Base-by-base conservation (phyloP, 2,888 invertebrate genomes). In the Actias luna region DNA sequence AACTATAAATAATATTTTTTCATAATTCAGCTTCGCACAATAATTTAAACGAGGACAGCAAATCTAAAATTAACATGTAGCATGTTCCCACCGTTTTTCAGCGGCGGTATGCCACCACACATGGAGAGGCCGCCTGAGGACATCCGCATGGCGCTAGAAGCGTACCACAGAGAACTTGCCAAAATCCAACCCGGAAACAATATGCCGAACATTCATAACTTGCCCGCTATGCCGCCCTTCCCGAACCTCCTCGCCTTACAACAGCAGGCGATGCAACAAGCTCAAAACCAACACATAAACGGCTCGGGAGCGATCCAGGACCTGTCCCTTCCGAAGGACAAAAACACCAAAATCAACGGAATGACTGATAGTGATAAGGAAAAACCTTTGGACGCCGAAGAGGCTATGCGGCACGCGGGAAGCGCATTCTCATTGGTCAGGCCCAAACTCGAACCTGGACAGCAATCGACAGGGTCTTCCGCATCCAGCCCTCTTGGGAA, bases 131-230 rank as follows among this genome's bases (percentile, higher is more conserved):
- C 92, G 62, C 92, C 96, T n/a, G 98, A 98, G 74, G 98, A 98
- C 77, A 96, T 98, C 78, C 95, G 98, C 52, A 93, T 98, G 93
- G 97, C 98, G 14, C 89, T 98, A 57, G 98, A 98, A 79, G 97
- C 98, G 31, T 98, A 98, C 90, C 98, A 98, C 83, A 95, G 98
- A 69, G 99, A 99, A 88, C 94, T 99, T 68, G 96, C 97, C 78
- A 98, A 98, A 85, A 93, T 99, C 70, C 98, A 96, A 80, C 95
- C 94, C 12, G 94, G 94, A 3, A 93, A 93, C 73, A 93, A 91
- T 79, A 93, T 95, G 72, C 94, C 94, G 60, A 94, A 93, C 74
- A 83, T 94, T 36, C 92, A 89, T 71, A 87, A 84, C 75, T 71
- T 92, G 67, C 92, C 91, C 57, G 91, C 84, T 59, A 89, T 92